A percentile compares a stretch with the other conserved stretches of the same genome.
Conservation (phyloP, 2,888 invertebrate genomes). For the Spodoptera picta region DNA sequence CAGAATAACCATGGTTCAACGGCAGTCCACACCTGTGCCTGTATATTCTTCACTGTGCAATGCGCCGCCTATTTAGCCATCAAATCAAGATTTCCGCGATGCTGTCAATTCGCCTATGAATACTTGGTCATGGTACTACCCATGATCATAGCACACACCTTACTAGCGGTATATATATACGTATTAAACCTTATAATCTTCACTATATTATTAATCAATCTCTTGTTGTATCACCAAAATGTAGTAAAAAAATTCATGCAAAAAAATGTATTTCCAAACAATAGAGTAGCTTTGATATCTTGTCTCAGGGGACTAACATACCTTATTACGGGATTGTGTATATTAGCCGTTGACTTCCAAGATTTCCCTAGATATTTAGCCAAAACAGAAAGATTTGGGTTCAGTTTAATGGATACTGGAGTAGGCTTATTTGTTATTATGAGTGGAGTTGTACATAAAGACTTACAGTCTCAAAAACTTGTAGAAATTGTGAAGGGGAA, state of each 20-base stretch:
- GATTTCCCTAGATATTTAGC: constrained; percentile 95
- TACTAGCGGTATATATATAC: constrained; percentile 76
- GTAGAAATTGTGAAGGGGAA: constrained; percentile 75
- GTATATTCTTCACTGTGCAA: constrained; percentile 79
- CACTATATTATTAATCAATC: constrained; percentile 61
- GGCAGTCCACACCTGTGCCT: constrained; percentile 83
- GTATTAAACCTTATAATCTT: constrained; percentile 69
- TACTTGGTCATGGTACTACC: constrained; percentile 88
- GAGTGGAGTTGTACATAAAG: constrained; percentile 92
- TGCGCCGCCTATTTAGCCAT: constrained; percentile 71
- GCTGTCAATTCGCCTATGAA: constrained; percentile 82
- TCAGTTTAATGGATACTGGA: constrained; percentile 98
- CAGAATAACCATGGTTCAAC: constrained; percentile 87
- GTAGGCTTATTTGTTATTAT: constrained; percentile 96
- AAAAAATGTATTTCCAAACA: constrained; percentile 59
- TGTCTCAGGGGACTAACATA: constrained; percentile 91
- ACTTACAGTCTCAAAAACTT: constrained; percentile 65
- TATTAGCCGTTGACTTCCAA: constrained; percentile 97
- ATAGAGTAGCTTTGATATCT: constrained; percentile 87
- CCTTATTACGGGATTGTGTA: constrained; percentile 93
- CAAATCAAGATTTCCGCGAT: constrained; percentile 47
- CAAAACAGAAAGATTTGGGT: constrained; percentile 96
- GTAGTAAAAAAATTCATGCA: constrained; percentile 46
- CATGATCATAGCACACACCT: constrained; percentile 87
- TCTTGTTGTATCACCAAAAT: constrained; percentile 47